Base-by-base conservation (phyloP, 2,113 vertebrate genomes). In the Camelus dromedarius region DNA sequence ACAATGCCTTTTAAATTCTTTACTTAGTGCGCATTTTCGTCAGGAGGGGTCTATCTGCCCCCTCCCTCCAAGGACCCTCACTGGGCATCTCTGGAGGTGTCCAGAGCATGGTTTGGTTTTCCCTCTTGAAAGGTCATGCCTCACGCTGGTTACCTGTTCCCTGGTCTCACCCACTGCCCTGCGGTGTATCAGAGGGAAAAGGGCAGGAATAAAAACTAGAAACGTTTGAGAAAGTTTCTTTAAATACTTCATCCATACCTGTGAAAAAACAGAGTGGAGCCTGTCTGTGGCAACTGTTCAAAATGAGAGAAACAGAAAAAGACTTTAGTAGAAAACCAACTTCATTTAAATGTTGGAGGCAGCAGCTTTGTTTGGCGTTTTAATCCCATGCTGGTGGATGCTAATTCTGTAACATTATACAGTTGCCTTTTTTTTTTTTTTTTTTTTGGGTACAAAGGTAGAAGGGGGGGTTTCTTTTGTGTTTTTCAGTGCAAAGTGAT, bases 391-490 rank as follows among this genome's bases (percentile, higher is more conserved):
- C 98, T 91, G 56, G 84, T 91, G 95, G 98, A 99, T 99, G 99
- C 99, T 99, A 99, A 99, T 99, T 98, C 98, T 98, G 99, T 99
- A 99, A 99, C 98, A 95, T 97, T 98, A 99, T 98, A 98, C 98
- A 96, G 93, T 97, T 95, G 98, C 82, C 90, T 98, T 97, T 97
- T 89, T 42, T 42, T 42, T 97, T 89, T 42, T 42, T 42, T 42
- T 42, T 42, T 42, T 80, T 93, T 93, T 93, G 94, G 97, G 89
- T 89, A 97, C 95, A 98, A 98, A 98, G 90, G 96, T 95, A 89
- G 92, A 98, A 97, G 90, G 82, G 95, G 97, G 98, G 97, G 38
- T 96, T 97, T 95, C 96, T 94, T 92, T 98, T 98, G 96, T 98
- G 95, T 98, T 95, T 97, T 97, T 95, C 97, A 98, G 98, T 96